These are phyloP conservation scores for Eilema sororculum DNA, from an alignment of 2,888 invertebrate species.

Conservation along the genomic window DNA sequence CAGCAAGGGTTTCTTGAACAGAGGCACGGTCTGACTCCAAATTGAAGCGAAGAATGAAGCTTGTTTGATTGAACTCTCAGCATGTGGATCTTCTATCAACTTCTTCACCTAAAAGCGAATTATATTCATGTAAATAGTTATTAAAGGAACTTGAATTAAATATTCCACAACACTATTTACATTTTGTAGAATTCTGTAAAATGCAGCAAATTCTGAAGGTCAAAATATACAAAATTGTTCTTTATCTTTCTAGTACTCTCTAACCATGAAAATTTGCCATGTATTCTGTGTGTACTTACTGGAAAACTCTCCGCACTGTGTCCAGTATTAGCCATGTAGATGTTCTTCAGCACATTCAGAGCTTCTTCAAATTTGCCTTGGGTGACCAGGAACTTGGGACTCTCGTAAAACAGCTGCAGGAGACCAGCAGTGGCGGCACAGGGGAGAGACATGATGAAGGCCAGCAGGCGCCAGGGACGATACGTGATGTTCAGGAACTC, in stretches of 20 bases:
- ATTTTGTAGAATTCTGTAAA: no score
- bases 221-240: no score
- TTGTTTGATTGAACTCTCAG: conserved; percentile 63
- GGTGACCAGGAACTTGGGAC: conserved; percentile 92
- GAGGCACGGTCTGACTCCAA: conserved; percentile 84
- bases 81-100: conserved; percentile 69
- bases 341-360: conserved; percentile 75
- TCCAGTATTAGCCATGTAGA: conserved; percentile 77
- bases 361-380: conserved; percentile 87
- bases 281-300: conserved; percentile 58
- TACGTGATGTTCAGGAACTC: conserved; percentile 84
- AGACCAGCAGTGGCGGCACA: conserved; percentile 88
- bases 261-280: no score
- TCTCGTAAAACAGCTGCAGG: conserved; percentile 90
- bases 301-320: conserved; percentile 70
- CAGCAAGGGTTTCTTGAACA: conserved; percentile 85
- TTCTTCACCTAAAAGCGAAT: conserved; percentile 67
- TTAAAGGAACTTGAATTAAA: no score
- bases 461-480: conserved; percentile 92
- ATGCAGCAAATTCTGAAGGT: no score
- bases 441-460: conserved; percentile 89
- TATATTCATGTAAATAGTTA: background rate
- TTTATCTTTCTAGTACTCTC: no score
- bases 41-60: conserved; percentile 71
- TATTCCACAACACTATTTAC: no score